Evolutionary conservation across 2,797 vertebrate species (phyloP).

Genomic region (Tokudaia tokunoshimensis): DNA sequence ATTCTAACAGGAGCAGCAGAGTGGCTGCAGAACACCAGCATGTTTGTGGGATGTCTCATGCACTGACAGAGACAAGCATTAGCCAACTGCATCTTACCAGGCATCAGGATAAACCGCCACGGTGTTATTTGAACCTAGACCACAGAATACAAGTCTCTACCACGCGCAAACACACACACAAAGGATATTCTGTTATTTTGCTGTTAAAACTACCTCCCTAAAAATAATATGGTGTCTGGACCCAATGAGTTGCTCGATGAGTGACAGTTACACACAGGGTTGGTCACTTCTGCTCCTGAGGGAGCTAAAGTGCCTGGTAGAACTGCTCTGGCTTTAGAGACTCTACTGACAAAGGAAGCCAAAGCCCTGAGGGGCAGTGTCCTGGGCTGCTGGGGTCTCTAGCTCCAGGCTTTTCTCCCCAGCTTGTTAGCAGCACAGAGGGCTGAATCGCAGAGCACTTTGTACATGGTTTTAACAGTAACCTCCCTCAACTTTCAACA

Average conservation of each 20-base stretch:
- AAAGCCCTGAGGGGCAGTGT: neutral
- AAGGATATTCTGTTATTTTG: neutral
- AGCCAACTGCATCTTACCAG: slow-evolving; percentile 21
- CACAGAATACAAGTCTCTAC: slow-evolving; percentile 37
- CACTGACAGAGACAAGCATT: slow-evolving; percentile 13
- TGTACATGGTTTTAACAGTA: slow-evolving; percentile 27
- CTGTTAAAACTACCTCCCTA: slow-evolving; percentile 60
- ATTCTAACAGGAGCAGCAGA: slow-evolving; percentile 40
- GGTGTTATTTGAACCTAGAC: slow-evolving; percentile 39
- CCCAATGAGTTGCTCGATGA: neutral
- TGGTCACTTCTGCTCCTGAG: slow-evolving; percentile 24
- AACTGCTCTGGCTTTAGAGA: neutral
- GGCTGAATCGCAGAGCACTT: neutral
- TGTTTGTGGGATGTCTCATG: slow-evolving; percentile 46
- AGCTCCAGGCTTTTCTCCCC: neutral
- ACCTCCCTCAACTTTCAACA: slow-evolving; percentile 45
- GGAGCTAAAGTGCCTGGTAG: neutral
- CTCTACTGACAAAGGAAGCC: neutral
- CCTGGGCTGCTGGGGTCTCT: neutral
- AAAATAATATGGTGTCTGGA: slow-evolving; percentile 13
- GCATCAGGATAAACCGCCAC: slow-evolving; percentile 15
- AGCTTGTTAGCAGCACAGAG: neutral
- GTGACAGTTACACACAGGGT: neutral
- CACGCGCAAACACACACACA: neutral
- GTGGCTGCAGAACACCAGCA: neutral